Evolutionary conservation across 1,140 invertebrate species (phyloP).

Genomic region (Mactra quadrangularis): DNA sequence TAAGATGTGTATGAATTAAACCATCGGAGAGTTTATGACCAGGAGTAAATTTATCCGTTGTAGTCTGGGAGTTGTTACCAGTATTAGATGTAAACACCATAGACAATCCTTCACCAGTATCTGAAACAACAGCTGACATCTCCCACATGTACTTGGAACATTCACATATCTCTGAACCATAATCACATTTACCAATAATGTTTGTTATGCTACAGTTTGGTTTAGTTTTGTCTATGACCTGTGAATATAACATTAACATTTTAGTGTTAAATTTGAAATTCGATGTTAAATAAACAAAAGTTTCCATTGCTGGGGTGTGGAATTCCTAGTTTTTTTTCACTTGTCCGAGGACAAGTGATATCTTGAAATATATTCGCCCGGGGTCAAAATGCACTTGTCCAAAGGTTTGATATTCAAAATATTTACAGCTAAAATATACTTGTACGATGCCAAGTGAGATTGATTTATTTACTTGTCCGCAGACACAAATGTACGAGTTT

Average conservation of each 20-base stretch:
- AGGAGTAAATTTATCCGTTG: not conserved
- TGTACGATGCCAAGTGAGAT: too few relatives aligned
- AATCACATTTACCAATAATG: conserved; percentile 41
- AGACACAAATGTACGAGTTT: too few relatives aligned
- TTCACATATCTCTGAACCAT: conserved; percentile 22
- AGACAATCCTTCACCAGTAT: conserved; percentile 23
- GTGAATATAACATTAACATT: not conserved
- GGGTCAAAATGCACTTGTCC: too few relatives aligned
- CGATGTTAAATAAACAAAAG: not conserved
- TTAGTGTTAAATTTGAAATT: not conserved
- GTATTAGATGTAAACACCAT: conserved; percentile 8
- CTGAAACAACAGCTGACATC: conserved; percentile 23
- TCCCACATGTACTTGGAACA: conserved; percentile 38
- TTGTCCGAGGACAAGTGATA: too few relatives aligned
- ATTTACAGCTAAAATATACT: not conserved
- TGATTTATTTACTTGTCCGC: too few relatives aligned
- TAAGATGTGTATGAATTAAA: not conserved
- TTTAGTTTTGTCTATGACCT: conserved; percentile 26
- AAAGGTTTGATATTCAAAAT: not conserved
- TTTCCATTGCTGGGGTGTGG: not conserved
- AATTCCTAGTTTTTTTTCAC: too few relatives aligned
- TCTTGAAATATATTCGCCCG: too few relatives aligned
- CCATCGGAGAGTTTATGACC: conserved; percentile 30
- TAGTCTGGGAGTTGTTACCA: conserved; percentile 1
- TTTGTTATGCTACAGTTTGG: conserved; percentile 44